Evolutionary conservation across 2,113 vertebrate species (phyloP).

Genomic region (Silurus glanis): DNA sequence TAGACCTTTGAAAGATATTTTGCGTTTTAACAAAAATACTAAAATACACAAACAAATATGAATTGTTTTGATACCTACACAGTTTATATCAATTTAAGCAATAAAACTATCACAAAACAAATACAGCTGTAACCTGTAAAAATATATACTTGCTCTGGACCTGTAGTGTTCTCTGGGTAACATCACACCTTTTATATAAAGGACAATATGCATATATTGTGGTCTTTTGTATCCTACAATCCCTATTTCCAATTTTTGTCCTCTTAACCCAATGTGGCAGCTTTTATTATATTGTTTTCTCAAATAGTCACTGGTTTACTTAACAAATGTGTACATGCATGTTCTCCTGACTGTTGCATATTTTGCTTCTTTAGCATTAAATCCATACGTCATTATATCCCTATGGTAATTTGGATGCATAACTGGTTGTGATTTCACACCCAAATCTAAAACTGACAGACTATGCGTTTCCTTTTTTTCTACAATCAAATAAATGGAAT

Average conservation of each 20-base stretch:
- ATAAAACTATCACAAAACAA: not conserved
- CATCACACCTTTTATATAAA: not conserved
- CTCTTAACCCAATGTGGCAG: not conserved
- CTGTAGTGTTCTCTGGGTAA: not conserved
- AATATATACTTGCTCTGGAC: not conserved
- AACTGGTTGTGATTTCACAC: not conserved
- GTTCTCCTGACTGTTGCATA: not conserved
- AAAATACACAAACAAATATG: not conserved
- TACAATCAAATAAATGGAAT: not conserved
- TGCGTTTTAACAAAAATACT: not conserved
- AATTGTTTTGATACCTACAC: not conserved
- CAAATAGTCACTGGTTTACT: not conserved
- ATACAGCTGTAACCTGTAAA: not conserved
- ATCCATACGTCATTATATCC: not conserved
- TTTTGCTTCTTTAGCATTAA: conserved; percentile 4
- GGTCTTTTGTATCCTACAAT: not conserved
- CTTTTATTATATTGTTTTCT: not conserved
- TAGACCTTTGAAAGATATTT: not conserved
- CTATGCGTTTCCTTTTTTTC: not conserved
- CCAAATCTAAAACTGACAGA: not conserved
- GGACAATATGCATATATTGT: not conserved
- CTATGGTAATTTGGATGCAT: not conserved
- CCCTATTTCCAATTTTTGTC: not conserved
- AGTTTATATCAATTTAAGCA: not conserved
- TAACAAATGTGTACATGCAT: not conserved